phyloP scores from a whole-genome alignment of 1,140 invertebrate genomes.

The Pogonognathellus flavescens region DNA sequence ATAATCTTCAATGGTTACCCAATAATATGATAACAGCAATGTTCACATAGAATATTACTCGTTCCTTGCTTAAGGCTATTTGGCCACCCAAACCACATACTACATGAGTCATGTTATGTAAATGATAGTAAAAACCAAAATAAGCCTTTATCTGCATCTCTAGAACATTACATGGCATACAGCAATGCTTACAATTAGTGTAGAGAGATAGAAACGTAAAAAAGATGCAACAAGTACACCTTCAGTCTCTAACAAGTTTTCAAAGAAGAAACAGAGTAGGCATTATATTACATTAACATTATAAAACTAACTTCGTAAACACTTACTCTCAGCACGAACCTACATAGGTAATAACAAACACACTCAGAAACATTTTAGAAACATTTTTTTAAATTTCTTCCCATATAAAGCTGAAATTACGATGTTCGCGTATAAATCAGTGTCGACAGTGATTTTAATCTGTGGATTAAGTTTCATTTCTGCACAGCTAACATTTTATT shows the following conservation, averaged over 20 bases:
- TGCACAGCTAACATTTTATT: constrained; percentile 44
- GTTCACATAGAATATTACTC: background rate
- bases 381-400: background rate
- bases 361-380: background rate
- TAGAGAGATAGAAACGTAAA: background rate
- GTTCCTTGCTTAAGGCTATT: background rate
- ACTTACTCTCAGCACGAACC: no score
- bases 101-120: background rate
- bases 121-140: constrained; percentile 3
- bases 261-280: background rate
- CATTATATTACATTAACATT: background rate
- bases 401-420: background rate
- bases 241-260: background rate
- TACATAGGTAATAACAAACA: background rate
- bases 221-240: background rate
- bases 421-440: background rate
- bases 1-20: no score
- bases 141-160: background rate
- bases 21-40: no score
- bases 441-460: background rate
- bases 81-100: constrained; percentile 12
- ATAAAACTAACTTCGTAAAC: no score
- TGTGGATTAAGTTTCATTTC: background rate
- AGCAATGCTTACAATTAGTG: background rate
- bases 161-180: constrained; percentile 3